phyloP scores from a whole-genome alignment of 2,797 vertebrate species.

The Poecilia gillii region DNA sequence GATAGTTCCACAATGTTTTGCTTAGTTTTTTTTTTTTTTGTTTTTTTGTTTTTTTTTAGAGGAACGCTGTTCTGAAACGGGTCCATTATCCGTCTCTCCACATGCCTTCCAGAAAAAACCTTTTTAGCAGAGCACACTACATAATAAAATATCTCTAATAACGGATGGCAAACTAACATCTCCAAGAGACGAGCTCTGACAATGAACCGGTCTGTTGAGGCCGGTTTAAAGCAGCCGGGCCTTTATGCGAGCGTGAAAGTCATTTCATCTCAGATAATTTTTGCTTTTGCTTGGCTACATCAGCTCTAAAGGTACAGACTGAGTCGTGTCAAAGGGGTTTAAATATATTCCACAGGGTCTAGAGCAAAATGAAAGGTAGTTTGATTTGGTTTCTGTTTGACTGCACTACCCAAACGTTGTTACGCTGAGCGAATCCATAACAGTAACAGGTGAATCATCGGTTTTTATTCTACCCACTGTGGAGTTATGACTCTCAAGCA shows the following conservation, averaged over 20 bases:
- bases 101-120: conserved; percentile 10
- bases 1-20: conserved; percentile 6
- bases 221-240: conserved; percentile 14
- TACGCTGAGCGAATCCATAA: conserved; percentile 21
- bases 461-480: conserved; percentile 23
- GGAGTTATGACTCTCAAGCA: conserved; percentile 15
- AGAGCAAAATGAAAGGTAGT: conserved; percentile 42
- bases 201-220: conserved; percentile 26
- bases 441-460: conserved; percentile 25
- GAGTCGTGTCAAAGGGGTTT: conserved; percentile 17
- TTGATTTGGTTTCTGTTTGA: conserved; percentile 43
- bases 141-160: conserved; percentile 6
- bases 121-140: conserved; percentile 2
- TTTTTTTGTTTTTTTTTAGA: conserved; percentile 6
- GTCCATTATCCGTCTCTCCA: neutral
- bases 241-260: conserved; percentile 10
- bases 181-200: conserved; percentile 12
- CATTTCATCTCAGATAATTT: conserved; percentile 24
- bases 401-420: conserved; percentile 21
- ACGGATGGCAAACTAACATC: conserved; percentile 9
- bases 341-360: conserved; percentile 22
- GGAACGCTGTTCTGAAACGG: neutral
- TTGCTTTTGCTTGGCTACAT: conserved; percentile 17
- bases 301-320: conserved; percentile 8
- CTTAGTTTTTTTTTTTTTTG: conserved; percentile 11